These are phyloP conservation scores for Chunga burmeisteri DNA, from an alignment of 2,113 vertebrate species.

Conservation along the genomic window DNA sequence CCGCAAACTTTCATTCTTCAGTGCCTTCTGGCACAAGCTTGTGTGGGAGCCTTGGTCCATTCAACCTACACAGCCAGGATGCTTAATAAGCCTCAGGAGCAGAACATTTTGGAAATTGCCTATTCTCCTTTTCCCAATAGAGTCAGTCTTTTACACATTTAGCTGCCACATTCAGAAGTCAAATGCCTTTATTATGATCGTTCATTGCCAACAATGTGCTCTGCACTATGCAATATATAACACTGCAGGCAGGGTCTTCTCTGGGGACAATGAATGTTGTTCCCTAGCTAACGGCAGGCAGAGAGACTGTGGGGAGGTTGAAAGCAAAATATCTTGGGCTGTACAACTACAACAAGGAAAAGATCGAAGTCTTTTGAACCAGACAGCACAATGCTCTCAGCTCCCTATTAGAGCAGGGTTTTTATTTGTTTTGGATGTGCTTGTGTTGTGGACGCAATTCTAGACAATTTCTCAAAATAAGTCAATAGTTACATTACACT, in stretches of 20 bases:
- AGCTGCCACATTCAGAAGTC: constrained; percentile 10
- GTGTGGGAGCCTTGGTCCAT: background rate
- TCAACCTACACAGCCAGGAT: background rate
- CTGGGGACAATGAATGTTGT: background rate
- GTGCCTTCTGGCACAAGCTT: background rate
- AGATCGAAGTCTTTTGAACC: background rate
- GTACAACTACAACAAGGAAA: background rate
- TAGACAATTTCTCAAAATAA: background rate
- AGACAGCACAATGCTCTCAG: background rate
- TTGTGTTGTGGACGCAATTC: background rate
- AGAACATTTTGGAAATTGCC: constrained; percentile 6
- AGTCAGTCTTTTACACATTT: constrained; percentile 13
- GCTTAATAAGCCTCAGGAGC: background rate
- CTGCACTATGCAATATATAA: background rate
- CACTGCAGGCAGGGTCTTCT: background rate
- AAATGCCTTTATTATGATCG: background rate
- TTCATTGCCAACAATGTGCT: background rate
- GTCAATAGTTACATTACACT: background rate
- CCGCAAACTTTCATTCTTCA: background rate
- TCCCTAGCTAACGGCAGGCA: background rate
- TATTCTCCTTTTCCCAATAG: background rate
- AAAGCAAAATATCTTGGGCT: background rate
- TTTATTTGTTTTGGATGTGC: background rate
- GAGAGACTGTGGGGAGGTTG: background rate
- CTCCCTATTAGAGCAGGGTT: background rate